These are phyloP conservation scores for Tetraneura akinire DNA, from an alignment of 1,140 invertebrate genomes.

Conservation along the genomic window DNA sequence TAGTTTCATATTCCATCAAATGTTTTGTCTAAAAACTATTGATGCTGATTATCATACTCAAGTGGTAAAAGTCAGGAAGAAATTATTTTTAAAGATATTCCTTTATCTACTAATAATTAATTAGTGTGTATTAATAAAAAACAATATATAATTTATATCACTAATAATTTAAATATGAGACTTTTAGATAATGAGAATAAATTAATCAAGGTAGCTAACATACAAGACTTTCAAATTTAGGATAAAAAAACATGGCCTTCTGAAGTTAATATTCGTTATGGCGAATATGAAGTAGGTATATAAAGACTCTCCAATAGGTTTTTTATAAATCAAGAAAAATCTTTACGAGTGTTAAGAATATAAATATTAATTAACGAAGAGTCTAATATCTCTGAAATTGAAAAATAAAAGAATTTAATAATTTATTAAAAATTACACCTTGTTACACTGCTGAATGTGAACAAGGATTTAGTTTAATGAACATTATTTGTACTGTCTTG, in stretches of 20 bases:
- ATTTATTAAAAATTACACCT: no score
- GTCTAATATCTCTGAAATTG: no score
- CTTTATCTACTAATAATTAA: slow-evolving; percentile 24
- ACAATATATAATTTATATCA: not conserved
- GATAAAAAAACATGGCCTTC: slow-evolving; percentile 20
- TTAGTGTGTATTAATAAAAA: slow-evolving; percentile 16
- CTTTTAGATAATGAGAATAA: slow-evolving; percentile 4
- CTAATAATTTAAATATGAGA: not conserved
- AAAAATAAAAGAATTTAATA: no score
- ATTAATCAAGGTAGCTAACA: no score
- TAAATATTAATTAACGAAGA: no score
- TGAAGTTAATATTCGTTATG: slow-evolving; percentile 20
- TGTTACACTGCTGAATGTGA: no score
- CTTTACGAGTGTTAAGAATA: not conserved
- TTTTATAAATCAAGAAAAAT: slow-evolving; percentile 10
- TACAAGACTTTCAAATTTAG: not conserved
- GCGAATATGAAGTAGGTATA: slow-evolving; percentile 3
- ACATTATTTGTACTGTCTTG: no score
- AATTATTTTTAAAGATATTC: not conserved
- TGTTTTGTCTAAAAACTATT: slow-evolving; percentile 18
- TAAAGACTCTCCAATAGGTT: slow-evolving; percentile 15
- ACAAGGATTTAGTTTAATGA: no score
- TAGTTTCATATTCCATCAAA: no score
- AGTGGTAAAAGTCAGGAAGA: not conserved
- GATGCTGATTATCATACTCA: not conserved